A percentile compares a stretch with the other conserved stretches of the same genome.
Conservation (phyloP, 2,888 invertebrate species). For the Lissonota sp. region DNA sequence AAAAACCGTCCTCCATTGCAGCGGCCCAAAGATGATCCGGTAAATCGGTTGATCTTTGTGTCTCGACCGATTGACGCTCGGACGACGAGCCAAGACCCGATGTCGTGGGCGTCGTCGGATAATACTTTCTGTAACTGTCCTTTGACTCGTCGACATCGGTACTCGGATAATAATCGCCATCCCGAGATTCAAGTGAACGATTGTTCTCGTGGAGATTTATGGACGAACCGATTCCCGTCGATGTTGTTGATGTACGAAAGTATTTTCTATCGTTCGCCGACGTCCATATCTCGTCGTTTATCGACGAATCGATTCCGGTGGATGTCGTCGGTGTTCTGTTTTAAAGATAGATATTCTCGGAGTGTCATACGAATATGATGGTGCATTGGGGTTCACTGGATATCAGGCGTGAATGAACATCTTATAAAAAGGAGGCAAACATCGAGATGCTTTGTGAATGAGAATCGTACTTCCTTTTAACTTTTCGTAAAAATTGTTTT, state of each 20-base stretch:
- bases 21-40: constrained; percentile 78
- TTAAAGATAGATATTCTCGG: not conserved
- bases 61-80: constrained; percentile 76
- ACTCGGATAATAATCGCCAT: constrained; percentile 76
- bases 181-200: constrained; percentile 77
- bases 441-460: too few relatives aligned
- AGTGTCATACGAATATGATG: not conserved
- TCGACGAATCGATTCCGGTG: constrained; percentile 76
- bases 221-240: constrained; percentile 78
- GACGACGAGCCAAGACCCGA: constrained; percentile 79
- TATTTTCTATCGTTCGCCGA: constrained; percentile 76
- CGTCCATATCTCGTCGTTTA: constrained; percentile 79
- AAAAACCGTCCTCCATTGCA: constrained; percentile 76
- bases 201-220: constrained; percentile 79
- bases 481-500: too few relatives aligned
- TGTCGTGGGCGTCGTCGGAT: constrained; percentile 77
- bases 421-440: too few relatives aligned
- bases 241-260: constrained; percentile 77
- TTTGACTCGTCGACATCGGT: constrained; percentile 75
- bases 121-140: constrained; percentile 72
- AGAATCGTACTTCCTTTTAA: too few relatives aligned
- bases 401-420: too few relatives aligned
- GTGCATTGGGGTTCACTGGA: too few relatives aligned
- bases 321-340: constrained; percentile 76
- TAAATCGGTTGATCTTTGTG: constrained; percentile 74